phyloP scores from a whole-genome alignment of 2,888 invertebrate genomes.

The Atrina japonica region DNA sequence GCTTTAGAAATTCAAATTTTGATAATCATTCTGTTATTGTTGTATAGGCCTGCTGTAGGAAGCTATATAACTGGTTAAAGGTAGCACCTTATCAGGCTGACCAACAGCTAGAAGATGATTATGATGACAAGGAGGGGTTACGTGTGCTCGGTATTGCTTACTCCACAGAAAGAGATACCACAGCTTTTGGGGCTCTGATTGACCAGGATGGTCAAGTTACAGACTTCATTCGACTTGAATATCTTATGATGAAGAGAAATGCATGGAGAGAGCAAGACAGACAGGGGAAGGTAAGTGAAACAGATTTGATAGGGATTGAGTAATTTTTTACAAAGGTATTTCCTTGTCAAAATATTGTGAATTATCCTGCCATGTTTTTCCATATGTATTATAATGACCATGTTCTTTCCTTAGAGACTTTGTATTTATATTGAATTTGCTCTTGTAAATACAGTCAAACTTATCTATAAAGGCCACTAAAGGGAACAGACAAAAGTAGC shows the following conservation, averaged over 20 bases:
- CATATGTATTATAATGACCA: no score
- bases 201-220: slow-evolving; percentile 95
- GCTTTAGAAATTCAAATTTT: no score
- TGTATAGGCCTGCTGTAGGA: slow-evolving; percentile 87
- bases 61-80: slow-evolving; percentile 94
- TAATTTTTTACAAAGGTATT: no score
- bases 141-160: slow-evolving; percentile 93
- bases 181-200: slow-evolving; percentile 92
- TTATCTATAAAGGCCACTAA: no score
- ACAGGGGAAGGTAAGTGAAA: slow-evolving; percentile 81
- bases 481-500: no score
- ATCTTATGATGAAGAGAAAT: slow-evolving; percentile 91
- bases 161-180: slow-evolving; percentile 82
- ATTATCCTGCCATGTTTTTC: no score
- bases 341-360: no score
- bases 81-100: slow-evolving; percentile 90
- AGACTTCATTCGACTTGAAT: slow-evolving; percentile 93
- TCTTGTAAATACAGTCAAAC: no score
- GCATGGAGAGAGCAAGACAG: slow-evolving; percentile 87
- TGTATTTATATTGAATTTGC: no score
- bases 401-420: no score
- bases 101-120: slow-evolving; percentile 90
- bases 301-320: no score
- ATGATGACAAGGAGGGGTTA: slow-evolving; percentile 89
- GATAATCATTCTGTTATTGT: background rate